Conservation (phyloP, 1,140 invertebrate genomes). For the Cephus cinctus region DNA sequence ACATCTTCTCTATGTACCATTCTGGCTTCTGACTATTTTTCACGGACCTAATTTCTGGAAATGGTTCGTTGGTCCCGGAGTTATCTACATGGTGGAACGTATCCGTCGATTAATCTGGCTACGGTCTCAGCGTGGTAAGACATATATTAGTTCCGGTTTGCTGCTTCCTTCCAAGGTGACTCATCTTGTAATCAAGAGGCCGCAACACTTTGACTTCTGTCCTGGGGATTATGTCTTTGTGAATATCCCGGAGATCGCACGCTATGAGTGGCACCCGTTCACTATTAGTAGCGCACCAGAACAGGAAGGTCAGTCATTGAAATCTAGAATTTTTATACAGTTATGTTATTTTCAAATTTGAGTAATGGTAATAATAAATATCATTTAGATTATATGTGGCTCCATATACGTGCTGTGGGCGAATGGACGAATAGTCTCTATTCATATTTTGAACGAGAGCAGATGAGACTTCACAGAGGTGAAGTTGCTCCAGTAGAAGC, state of each 20-base stretch:
- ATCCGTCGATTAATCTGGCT: conserved; percentile 66
- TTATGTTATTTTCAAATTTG: too few relatives aligned
- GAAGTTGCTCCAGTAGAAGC: conserved; percentile 52
- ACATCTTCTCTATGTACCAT: conserved; percentile 86
- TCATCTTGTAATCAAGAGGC: conserved; percentile 83
- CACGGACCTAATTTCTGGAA: conserved; percentile 95
- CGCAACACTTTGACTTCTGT: conserved; percentile 82
- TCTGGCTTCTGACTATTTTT: conserved; percentile 82
- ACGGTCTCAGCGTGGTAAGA: conserved; percentile 72
- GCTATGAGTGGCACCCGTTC: conserved; percentile 97
- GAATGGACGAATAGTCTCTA: conserved; percentile 93
- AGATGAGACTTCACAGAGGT: conserved; percentile 68
- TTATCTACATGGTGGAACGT: conserved; percentile 79
- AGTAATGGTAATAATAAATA: too few relatives aligned
- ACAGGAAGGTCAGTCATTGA: conserved; percentile 77
- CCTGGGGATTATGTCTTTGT: conserved; percentile 95
- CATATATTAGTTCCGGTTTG: conserved; percentile 82
- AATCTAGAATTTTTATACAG: too few relatives aligned
- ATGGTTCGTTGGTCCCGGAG: conserved; percentile 86
- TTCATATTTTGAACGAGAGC: conserved; percentile 82
- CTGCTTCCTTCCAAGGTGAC: conserved; percentile 84
- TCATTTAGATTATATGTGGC: conserved; percentile 79
- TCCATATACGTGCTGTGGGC: conserved; percentile 91
- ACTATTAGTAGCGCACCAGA: conserved; percentile 95
- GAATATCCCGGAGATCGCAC: conserved; percentile 88